Percentiles rank a stretch among this genome's conserved stretches.
Evolutionary conservation across 2,113 vertebrate genomes (phyloP).

Genomic region (Condylura cristata): DNA sequence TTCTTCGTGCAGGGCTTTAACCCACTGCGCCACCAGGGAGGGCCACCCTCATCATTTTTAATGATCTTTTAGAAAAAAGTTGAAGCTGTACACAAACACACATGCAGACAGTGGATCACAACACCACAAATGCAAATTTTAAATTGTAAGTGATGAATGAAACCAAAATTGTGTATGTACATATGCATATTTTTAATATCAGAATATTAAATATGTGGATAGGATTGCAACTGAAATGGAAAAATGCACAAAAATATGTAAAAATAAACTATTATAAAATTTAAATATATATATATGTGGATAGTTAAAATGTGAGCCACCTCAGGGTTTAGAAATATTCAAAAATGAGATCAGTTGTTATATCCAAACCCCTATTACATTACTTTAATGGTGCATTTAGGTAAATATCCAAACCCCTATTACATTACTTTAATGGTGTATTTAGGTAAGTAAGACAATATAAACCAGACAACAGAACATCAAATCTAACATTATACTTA

Average conservation of each 20-base stretch:
- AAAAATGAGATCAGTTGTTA: neutral
- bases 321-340: neutral
- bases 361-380: neutral
- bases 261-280: no score
- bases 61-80: neutral
- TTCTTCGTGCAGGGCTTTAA: no score
- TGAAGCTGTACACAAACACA: neutral
- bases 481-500: neutral
- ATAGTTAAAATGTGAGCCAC: no score
- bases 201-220: neutral
- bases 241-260: no score
- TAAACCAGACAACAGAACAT: neutral
- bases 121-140: conserved; percentile 21
- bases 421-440: conserved; percentile 1
- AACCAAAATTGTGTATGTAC: neutral
- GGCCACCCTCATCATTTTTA: neutral
- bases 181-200: neutral
- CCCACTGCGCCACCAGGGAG: no score
- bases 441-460: neutral
- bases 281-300: neutral
- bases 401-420: neutral
- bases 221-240: no score
- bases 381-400: conserved; percentile 18
- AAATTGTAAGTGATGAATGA: neutral
- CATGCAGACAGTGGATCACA: neutral